phyloP scores from a whole-genome alignment of 2,113 vertebrate species.

The Protobothrops flavoviridis region DNA sequence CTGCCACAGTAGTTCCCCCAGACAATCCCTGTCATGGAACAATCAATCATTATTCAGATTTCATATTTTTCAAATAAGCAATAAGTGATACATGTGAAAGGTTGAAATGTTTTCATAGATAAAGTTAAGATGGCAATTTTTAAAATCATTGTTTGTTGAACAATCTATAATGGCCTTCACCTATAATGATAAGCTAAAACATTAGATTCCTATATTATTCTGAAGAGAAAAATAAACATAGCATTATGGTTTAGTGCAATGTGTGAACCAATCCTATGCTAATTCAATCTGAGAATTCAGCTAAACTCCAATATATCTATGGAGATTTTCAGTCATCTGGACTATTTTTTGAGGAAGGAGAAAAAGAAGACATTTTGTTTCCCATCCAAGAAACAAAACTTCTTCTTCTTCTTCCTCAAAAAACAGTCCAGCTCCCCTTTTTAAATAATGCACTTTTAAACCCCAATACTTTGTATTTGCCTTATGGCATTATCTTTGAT shows the following conservation, averaged over 20 bases:
- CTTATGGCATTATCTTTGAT: not conserved
- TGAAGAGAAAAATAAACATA: not conserved
- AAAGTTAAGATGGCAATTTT: not conserved
- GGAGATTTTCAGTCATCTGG: not conserved
- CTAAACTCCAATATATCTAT: not conserved
- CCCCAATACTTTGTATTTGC: not conserved
- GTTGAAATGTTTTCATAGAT: not conserved
- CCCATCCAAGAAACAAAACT: not conserved
- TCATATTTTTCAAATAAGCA: not conserved
- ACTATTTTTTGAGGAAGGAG: too few relatives aligned
- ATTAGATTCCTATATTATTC: not conserved
- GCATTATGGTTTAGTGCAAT: not conserved
- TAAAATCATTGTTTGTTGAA: not conserved
- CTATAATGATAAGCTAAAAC: not conserved
- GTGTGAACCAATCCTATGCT: not conserved
- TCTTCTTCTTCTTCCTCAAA: not conserved
- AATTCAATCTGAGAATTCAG: not conserved
- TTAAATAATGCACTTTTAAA: not conserved
- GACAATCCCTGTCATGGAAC: slow-evolving; percentile 75
- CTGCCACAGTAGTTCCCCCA: slow-evolving; percentile 87
- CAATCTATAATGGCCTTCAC: not conserved
- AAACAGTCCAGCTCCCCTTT: not conserved
- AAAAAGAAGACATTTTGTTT: too few relatives aligned
- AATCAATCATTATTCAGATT: slow-evolving; percentile 16
- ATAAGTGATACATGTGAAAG: not conserved